Evolutionary conservation across 2,113 vertebrate species (phyloP), one percentile per base, ranked within the genome.

Genomic region (Eurystomus gularis): DNA sequence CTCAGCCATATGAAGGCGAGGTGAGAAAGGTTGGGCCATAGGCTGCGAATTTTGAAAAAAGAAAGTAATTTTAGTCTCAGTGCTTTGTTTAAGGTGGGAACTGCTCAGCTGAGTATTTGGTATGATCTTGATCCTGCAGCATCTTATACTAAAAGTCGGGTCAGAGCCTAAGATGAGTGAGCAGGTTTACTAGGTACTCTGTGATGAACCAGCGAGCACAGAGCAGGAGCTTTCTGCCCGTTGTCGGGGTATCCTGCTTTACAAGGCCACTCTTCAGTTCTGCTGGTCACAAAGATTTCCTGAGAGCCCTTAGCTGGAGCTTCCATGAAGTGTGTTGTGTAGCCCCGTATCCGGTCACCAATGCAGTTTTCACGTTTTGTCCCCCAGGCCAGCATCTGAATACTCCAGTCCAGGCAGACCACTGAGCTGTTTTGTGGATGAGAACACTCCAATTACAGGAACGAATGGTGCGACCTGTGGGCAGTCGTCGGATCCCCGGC

Each of bases 351-450:
- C 49, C 68, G 3, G 13, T 2, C 13, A 62, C 39, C 46, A 12
- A 10, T 23, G 21, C 51, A 10, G 1, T 39, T 18, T 48, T 80
- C 25, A 55, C 3, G 0, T 31, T 86, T 92, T 95, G 94, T 90
- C 90, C 78, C 89, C 82, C 94, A 99, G 99, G 95, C 99, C 99
- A 7, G 99, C 99, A 0, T 99, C 99, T 0, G 99, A 99, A 96
- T 99, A 99, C 97, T 99, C 99, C 78, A 99, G 99, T 96, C 99
- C 99, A 7, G 99, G 99, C 58, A 98, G 99, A 82, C 99, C 99
- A 1, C 98, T 99, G 92, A 99, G 99, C 98, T 99, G 99, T 40
- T 98, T 99, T 58, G 99, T 99, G 96, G 99, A 99, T 14, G 99
- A 99, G 97, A 99, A 99, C 98, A 99, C 99, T 15, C 99, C 99